Evolutionary conservation across 2,113 vertebrate genomes (phyloP).

Genomic region (Rattus norvegicus): GRCr8 NC_086029.1:82575501-82576000

Average conservation of each 20-base stretch:
- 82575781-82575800: not conserved
- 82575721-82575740: not conserved
- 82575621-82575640: slow-evolving; percentile 44
- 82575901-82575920: not conserved
- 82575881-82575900: not conserved
- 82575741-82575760: not conserved
- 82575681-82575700: not conserved
- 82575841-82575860: not conserved
- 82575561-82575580: not conserved
- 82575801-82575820: not conserved
- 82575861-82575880: slow-evolving; percentile 6
- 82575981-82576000: not conserved
- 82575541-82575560: slow-evolving; percentile 42
- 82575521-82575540: slow-evolving; percentile 63
- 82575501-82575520: not conserved
- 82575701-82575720: not conserved
- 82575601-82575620: not conserved
- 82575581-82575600: slow-evolving; percentile 40
- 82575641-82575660: slow-evolving; percentile 28
- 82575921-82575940: not conserved
- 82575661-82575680: not conserved
- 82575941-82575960: not conserved
- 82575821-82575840: not conserved
- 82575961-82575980: not conserved
- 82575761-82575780: not conserved